phyloP scores from a whole-genome alignment of 2,888 invertebrate species.

The Meloe dianella region DNA sequence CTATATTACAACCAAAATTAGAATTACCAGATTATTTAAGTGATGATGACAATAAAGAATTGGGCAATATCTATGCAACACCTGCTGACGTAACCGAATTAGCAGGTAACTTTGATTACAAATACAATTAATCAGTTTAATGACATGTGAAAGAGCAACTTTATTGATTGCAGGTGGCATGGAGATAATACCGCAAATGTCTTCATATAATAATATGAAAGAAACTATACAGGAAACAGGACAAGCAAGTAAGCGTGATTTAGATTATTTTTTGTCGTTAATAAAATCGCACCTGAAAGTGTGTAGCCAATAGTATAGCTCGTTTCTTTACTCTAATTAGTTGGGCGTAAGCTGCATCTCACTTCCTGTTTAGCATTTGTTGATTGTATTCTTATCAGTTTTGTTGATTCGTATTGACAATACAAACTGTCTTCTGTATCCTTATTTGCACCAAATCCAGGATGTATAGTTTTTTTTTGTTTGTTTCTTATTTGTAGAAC shows the following conservation, averaged over 20 bases:
- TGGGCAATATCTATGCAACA: conserved; percentile 46
- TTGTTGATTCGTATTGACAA: too few species aligned
- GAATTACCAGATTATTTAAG: conserved; percentile 76
- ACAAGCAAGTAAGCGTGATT: conserved; percentile 29
- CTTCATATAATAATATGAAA: conserved; percentile 39
- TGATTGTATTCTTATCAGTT: too few species aligned
- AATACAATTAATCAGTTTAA: conserved; percentile 3
- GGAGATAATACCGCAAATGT: conserved; percentile 57
- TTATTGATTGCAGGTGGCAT: conserved; percentile 49
- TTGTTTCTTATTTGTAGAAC: background rate
- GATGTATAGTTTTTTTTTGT: background rate
- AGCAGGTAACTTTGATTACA: conserved; percentile 39
- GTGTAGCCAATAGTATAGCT: too few species aligned
- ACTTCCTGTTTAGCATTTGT: too few species aligned
- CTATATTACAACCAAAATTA: conserved; percentile 68
- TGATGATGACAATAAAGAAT: conserved; percentile 65
- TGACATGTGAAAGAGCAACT: too few species aligned
- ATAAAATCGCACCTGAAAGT: too few species aligned
- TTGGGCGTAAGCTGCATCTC: too few species aligned
- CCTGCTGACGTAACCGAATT: conserved; percentile 48
- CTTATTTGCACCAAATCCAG: too few species aligned
- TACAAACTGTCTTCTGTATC: too few species aligned
- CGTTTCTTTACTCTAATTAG: too few species aligned
- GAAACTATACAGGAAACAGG: conserved; percentile 49
- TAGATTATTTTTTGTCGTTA: too few species aligned